Evolutionary conservation across 2,797 vertebrate species (phyloP), one percentile per base, ranked within the genome.

Genomic region (Enteromius trimaculatus): DNA sequence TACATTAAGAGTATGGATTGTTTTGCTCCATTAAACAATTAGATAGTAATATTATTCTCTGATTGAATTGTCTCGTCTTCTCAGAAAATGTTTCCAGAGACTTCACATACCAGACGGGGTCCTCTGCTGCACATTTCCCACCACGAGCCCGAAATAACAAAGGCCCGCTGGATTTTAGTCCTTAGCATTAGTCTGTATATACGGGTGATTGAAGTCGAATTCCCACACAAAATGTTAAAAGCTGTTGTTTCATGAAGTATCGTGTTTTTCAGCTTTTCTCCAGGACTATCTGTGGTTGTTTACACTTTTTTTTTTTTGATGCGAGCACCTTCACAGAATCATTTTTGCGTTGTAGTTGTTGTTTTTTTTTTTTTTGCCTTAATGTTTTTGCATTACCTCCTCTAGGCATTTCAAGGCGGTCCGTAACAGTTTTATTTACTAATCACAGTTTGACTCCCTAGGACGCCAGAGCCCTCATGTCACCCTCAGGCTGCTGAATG

Each of bases 341-440:
- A 13, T 44, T 29, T 47, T 77, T 66, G 16, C 14, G 39, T 51
- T 72, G 68, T 89, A 1, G 47, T 49, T 47, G 44, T 47, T 88
- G 10, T 11, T 42, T 87, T 88, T 83, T 85, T 64, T 69, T 84
- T 65, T 90, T 88, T n/a, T 87, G 90, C 89, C 86, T 85, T 58
- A 75, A 49, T 89, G 81, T 85, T 87, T 91, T 90, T 92, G 87
- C 85, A 90, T 89, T 93, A 90, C 92, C 85, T 83, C 81, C 81
- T 83, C 74, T 66, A 83, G 81, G 81, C 62, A 34, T 68, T 68
- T 77, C 37, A 72, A 77, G 72, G 23, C 81, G 86, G 80, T 89
- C 51, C 86, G 80, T 91, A 89, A 78, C 90, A 89, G 80, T 77
- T 66, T 37, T 34, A 87, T 89, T 91, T 91, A 90, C 88, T 84